Conservation (phyloP, 1,140 invertebrate genomes). For the Pogonomyrmex californicus region DNA sequence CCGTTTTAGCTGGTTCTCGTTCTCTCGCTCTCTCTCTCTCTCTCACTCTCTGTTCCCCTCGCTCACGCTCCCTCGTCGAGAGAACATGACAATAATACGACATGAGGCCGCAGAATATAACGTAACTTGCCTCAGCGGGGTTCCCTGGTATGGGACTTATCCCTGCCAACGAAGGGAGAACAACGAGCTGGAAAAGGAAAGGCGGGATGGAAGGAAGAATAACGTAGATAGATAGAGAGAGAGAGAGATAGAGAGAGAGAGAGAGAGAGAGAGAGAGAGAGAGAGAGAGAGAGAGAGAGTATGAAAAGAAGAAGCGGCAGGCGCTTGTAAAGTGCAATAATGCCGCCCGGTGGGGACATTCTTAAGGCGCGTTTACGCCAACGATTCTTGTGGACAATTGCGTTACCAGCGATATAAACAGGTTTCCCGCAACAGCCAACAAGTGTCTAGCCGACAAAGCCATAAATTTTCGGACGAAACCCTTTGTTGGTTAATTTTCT, state of each 20-base stretch:
- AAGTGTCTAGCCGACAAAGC: conserved; percentile 30
- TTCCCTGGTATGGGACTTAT: conserved; percentile 65
- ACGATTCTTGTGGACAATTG: conserved; percentile 66
- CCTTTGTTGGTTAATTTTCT: conserved; percentile 20
- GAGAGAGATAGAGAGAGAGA: no score
- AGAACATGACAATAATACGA: conserved; percentile 85
- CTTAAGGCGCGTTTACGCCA: conserved; percentile 65
- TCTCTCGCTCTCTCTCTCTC: conserved; percentile 52
- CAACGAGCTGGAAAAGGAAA: conserved; percentile 20
- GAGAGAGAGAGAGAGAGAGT: no score
- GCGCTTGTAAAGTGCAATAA: conserved; percentile 61
- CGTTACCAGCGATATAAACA: conserved; percentile 45
- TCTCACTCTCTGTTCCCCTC: conserved; percentile 64
- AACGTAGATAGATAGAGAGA: conserved; percentile 8
- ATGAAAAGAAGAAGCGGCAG: conserved; percentile 44
- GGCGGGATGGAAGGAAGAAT: neutral
- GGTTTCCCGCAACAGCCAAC: conserved; percentile 27
- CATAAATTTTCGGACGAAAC: neutral
- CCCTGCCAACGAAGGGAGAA: conserved; percentile 32
- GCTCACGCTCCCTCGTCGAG: conserved; percentile 75
- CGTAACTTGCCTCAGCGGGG: conserved; percentile 81
- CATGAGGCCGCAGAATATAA: conserved; percentile 84
- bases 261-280: no score
- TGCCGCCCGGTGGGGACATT: conserved; percentile 68
- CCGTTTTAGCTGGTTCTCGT: conserved; percentile 5